Percentiles rank a stretch among this genome's conserved stretches.
phyloP scores from a whole-genome alignment of 1,140 invertebrate genomes.

The Trichonephila clavata region DNA sequence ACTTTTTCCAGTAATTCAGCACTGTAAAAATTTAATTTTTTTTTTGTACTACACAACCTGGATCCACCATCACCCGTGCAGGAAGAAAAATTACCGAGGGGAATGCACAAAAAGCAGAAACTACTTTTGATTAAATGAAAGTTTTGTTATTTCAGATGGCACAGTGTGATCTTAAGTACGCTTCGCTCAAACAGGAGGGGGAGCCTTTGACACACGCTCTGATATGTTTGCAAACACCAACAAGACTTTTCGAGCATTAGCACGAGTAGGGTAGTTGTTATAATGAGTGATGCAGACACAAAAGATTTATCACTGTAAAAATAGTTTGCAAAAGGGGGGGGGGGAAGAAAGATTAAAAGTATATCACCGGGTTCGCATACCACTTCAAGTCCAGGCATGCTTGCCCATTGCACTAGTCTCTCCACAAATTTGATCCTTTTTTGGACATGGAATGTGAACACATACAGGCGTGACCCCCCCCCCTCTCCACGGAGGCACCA shows the following conservation, averaged over 20 bases:
- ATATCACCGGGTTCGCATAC: conserved; percentile 52
- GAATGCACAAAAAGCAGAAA: conserved; percentile 68
- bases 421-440: conserved; percentile 60
- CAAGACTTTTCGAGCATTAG: background rate
- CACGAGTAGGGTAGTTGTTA: background rate
- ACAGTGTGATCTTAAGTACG: conserved; percentile 71
- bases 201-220: conserved; percentile 27
- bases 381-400: conserved; percentile 31
- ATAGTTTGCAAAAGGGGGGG: background rate
- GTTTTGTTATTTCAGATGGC: conserved; percentile 61
- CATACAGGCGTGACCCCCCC: background rate
- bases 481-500: background rate
- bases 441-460: conserved; percentile 59
- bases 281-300: conserved; percentile 10
- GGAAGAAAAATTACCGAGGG: conserved; percentile 58
- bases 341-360: conserved; percentile 29
- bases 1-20: no score
- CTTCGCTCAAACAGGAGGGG: conserved; percentile 41
- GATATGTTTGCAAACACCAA: conserved; percentile 10
- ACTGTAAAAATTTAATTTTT: no score
- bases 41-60: no score
- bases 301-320: conserved; percentile 44
- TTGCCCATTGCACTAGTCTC: conserved; percentile 65
- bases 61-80: conserved; percentile 22
- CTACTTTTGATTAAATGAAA: conserved; percentile 75